These are phyloP conservation scores for Melipona bicolor DNA, from an alignment of 2,888 invertebrate genomes.

Conservation along the genomic window DNA sequence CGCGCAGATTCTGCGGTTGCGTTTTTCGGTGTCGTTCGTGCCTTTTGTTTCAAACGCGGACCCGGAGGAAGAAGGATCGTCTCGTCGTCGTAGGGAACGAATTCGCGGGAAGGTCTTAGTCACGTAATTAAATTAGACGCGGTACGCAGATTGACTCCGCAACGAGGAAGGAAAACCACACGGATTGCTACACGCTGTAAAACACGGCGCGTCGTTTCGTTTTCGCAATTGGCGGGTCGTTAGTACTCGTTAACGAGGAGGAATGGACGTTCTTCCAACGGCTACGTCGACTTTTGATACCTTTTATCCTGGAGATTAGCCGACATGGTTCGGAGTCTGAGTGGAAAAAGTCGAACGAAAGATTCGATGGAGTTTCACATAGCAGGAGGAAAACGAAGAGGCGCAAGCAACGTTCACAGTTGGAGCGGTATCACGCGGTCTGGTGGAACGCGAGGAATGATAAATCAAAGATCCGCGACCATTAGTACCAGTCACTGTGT, in stretches of 20 bases:
- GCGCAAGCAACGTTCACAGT: neutral
- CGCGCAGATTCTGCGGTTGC: neutral
- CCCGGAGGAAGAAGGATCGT: neutral
- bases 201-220: constrained; percentile 4
- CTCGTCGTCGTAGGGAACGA: constrained; percentile 15
- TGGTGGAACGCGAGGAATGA: neutral
- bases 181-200: constrained; percentile 7
- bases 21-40: neutral
- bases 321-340: neutral
- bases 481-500: constrained; percentile 59
- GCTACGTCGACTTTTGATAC: neutral
- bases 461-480: constrained; percentile 54
- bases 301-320: neutral
- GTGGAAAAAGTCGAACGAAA: neutral
- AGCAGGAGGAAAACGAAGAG: neutral
- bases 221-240: constrained; percentile 21
- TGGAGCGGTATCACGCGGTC: neutral
- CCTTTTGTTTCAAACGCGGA: constrained; percentile 23
- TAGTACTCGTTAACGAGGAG: constrained; percentile 3
- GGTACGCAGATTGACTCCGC: constrained; percentile 29
- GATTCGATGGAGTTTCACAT: too few species aligned
- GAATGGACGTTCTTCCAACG: too few species aligned
- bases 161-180: constrained; percentile 35
- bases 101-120: constrained; percentile 43
- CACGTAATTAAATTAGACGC: constrained; percentile 55